Evolutionary conservation across 2,888 invertebrate genomes (phyloP).

Genomic region (Nomada flava): DNA sequence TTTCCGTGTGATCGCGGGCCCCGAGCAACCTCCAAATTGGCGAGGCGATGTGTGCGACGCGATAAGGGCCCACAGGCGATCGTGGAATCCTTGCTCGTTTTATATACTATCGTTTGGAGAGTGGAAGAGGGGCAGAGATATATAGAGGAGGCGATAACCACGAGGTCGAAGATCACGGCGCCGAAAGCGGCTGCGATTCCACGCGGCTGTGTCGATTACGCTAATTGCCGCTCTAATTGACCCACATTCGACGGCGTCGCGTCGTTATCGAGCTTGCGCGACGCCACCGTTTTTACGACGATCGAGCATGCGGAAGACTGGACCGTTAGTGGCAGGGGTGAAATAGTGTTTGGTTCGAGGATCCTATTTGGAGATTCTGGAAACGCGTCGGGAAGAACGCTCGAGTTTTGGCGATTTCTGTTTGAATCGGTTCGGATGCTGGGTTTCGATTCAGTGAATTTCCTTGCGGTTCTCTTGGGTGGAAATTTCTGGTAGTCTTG

Average conservation of each 20-base stretch:
- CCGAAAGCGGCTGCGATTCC: conserved; percentile 31
- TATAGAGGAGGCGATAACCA: conserved; percentile 16
- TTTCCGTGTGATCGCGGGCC: conserved; percentile 36
- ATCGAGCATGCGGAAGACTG: conserved; percentile 3
- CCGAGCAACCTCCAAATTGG: conserved; percentile 9
- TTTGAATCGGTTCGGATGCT: neutral
- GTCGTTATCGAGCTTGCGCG: conserved; percentile 29
- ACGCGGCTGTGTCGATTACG: conserved; percentile 49
- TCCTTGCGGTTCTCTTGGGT: neutral
- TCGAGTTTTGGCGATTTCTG: neutral
- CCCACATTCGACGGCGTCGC: conserved; percentile 49
- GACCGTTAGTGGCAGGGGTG: neutral
- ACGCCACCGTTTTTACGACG: conserved; percentile 26
- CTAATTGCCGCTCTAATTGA: conserved; percentile 60
- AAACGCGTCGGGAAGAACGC: neutral
- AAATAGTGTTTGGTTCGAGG: neutral
- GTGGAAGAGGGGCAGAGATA: neutral
- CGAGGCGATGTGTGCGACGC: neutral
- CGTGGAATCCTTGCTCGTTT: no score
- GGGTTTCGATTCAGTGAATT: no score
- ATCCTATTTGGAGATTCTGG: neutral
- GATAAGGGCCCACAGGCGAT: neutral
- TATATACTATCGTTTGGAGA: no score
- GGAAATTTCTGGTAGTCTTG: neutral
- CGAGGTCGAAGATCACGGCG: conserved; percentile 40